These are phyloP conservation scores for Esox lucius DNA, from an alignment of 2,797 vertebrate species.

Conservation along the genomic window DNA sequence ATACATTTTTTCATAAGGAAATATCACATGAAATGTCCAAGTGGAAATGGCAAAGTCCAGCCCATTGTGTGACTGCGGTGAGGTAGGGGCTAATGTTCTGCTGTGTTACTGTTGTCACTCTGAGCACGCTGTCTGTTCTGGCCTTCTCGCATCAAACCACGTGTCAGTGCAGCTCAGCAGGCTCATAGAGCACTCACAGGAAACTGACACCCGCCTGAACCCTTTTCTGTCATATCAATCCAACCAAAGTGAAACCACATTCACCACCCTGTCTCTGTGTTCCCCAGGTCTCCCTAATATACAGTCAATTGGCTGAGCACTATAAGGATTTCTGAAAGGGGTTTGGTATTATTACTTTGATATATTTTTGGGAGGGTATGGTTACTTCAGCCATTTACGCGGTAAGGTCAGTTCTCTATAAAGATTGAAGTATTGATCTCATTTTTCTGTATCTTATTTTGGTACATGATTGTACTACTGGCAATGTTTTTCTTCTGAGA, in stretches of 20 bases:
- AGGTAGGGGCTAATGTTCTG: constrained; percentile 34
- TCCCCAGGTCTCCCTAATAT: not conserved
- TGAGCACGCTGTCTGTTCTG: constrained; percentile 38
- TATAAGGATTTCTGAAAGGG: not conserved
- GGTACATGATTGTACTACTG: not conserved
- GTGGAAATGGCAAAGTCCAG: not conserved
- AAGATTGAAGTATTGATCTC: not conserved
- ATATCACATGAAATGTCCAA: too few relatives aligned
- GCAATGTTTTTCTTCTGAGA: not conserved
- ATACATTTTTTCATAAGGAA: too few relatives aligned
- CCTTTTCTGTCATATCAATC: not conserved
- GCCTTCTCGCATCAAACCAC: constrained; percentile 14
- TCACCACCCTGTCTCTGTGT: not conserved
- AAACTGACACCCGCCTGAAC: not conserved
- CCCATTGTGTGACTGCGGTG: not conserved
- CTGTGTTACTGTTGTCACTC: constrained; percentile 28
- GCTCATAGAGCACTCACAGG: constrained; percentile 1
- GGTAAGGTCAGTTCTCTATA: not conserved
- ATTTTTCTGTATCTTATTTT: not conserved
- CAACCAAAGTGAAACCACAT: not conserved
- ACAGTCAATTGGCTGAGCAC: not conserved
- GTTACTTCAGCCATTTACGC: not conserved
- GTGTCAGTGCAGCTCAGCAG: constrained; percentile 7
- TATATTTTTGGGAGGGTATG: not conserved
- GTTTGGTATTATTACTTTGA: not conserved